A percentile compares a stretch with the other conserved stretches of the same genome.
phyloP scores from a whole-genome alignment of 2,797 vertebrate species.

The Clarias pachynema region DNA sequence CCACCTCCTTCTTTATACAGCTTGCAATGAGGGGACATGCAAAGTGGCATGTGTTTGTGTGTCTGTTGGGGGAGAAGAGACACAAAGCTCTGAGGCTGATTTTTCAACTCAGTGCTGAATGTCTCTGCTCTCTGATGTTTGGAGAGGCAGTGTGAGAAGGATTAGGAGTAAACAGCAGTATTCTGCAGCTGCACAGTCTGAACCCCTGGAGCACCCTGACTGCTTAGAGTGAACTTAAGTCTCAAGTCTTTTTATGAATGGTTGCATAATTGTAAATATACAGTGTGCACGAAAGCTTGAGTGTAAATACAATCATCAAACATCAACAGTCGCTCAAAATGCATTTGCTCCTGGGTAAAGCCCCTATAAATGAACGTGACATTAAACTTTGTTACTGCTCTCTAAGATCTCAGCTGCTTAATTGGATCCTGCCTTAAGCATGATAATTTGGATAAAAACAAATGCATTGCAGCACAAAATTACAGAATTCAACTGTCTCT shows the following conservation, averaged over 20 bases:
- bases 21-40: neutral
- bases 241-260: neutral
- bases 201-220: neutral
- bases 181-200: conserved; percentile 18
- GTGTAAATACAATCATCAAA: neutral
- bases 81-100: conserved; percentile 39
- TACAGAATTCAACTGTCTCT: neutral
- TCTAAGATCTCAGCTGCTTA: neutral
- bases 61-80: conserved; percentile 4
- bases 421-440: neutral
- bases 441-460: neutral
- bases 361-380: neutral
- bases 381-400: neutral
- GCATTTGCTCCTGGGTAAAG: neutral
- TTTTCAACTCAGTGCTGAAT: conserved; percentile 43
- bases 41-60: conserved; percentile 20
- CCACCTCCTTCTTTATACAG: conserved; percentile 21
- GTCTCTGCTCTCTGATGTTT: conserved; percentile 51
- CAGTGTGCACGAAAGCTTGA: neutral
- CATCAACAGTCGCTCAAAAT: neutral
- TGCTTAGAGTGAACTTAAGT: neutral
- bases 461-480: neutral
- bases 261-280: neutral
- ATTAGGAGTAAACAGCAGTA: conserved; percentile 44
- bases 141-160: conserved; percentile 33